A percentile compares a stretch with the other conserved stretches of the same genome.
Conservation (phyloP, 2,797 vertebrate genomes). For the Lepidocolaptes lacrymiger region DNA sequence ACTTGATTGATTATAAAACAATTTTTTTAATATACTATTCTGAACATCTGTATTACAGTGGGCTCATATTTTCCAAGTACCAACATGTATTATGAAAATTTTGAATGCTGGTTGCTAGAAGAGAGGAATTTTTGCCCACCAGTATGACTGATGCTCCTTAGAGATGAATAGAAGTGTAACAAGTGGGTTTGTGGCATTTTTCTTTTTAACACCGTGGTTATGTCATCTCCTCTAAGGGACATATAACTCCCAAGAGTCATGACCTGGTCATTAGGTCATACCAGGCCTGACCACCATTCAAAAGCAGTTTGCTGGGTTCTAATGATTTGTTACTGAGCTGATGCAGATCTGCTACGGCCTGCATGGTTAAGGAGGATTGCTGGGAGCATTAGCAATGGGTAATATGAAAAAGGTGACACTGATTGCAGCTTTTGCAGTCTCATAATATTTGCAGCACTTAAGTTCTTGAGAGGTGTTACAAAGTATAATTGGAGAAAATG, state of each 20-base stretch:
- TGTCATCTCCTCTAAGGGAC: not conserved
- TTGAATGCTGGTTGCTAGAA: not conserved
- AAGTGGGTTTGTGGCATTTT: not conserved
- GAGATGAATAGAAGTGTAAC: not conserved
- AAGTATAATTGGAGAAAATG: not conserved
- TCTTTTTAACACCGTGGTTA: not conserved
- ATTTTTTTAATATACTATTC: not conserved
- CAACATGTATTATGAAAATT: not conserved
- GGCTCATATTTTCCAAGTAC: not conserved
- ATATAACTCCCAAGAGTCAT: not conserved
- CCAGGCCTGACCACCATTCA: fast-evolving
- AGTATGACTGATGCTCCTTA: not conserved
- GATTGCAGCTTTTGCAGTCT: not conserved
- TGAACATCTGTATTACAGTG: not conserved
- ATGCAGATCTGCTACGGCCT: not conserved
- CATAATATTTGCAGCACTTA: not conserved
- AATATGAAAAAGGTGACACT: too few relatives aligned
- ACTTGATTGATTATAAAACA: not conserved
- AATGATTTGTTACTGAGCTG: fast-evolving
- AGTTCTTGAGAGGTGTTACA: not conserved
- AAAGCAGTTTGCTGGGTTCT: not conserved
- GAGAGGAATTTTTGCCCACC: not conserved
- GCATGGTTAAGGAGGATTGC: fast-evolving
- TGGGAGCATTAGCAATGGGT: fast-evolving
- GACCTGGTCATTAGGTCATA: not conserved